phyloP scores from a whole-genome alignment of 2,113 vertebrate genomes.

The Heloderma charlesbogerti region DNA sequence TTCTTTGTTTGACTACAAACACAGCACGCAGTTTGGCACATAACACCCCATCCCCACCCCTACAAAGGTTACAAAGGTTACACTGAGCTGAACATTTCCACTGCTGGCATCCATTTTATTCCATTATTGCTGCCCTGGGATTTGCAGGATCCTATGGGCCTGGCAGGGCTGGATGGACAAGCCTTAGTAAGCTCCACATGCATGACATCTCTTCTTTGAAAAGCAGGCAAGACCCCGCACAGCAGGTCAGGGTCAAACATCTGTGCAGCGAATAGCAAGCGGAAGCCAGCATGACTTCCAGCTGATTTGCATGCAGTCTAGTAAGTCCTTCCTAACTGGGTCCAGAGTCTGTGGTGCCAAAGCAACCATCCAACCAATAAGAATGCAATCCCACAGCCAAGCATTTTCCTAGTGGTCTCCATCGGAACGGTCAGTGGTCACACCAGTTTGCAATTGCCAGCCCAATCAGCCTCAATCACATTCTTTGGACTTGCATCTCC shows the following conservation, averaged over 20 bases:
- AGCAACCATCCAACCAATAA: background rate
- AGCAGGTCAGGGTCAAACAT: constrained; percentile 1
- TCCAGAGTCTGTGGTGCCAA: background rate
- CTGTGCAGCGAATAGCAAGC: background rate
- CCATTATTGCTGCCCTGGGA: background rate
- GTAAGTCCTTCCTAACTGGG: background rate
- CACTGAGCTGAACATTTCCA: background rate
- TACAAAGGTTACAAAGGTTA: background rate
- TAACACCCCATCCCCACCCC: too few species aligned
- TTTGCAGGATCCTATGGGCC: background rate
- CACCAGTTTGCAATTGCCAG: background rate
- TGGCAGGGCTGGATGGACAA: background rate
- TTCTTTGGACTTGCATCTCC: constrained; percentile 1
- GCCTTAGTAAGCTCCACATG: background rate
- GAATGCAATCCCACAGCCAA: background rate
- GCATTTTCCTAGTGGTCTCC: too few species aligned
- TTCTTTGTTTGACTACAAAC: too few species aligned
- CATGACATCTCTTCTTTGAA: background rate
- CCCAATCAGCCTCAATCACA: too few species aligned
- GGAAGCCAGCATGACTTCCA: background rate
- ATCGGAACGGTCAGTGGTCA: background rate
- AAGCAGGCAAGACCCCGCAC: background rate
- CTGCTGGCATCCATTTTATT: too few species aligned
- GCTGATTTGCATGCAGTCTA: background rate
- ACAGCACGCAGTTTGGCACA: background rate